Conservation (phyloP, 1,140 invertebrate genomes). For the Prorops nasuta region DNA sequence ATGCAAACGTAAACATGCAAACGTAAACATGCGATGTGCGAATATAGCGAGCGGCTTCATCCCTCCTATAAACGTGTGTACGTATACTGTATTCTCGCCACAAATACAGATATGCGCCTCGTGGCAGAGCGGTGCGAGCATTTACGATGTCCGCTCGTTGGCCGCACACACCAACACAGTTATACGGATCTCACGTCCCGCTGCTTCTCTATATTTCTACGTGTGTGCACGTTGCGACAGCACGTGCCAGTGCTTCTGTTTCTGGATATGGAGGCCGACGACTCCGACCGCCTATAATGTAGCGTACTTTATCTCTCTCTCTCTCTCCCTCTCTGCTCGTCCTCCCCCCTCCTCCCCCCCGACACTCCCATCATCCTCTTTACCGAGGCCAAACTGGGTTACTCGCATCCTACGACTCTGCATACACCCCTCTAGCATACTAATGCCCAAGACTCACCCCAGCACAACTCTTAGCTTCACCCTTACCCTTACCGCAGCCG, state of each 20-base stretch:
- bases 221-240: neutral
- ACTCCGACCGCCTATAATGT: slow-evolving; percentile 25
- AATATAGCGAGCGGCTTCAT: no score
- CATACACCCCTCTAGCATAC: slow-evolving; percentile 4
- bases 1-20: no score
- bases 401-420: slow-evolving; percentile 1
- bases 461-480: no score
- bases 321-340: slow-evolving; percentile 1
- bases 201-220: neutral
- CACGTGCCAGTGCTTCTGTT: neutral
- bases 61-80: no score
- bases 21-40: no score
- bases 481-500: no score
- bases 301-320: slow-evolving; percentile 23
- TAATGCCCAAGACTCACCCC: no score
- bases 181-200: neutral
- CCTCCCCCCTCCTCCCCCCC: slow-evolving; percentile 3
- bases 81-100: no score
- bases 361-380: slow-evolving; percentile 8
- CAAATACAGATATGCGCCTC: no score
- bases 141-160: no score
- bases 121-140: no score
- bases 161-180: slow-evolving; percentile 11
- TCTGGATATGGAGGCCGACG: neutral
- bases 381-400: slow-evolving; percentile 5